Conservation (phyloP, 2,888 invertebrate genomes). For the Orthosia incerta region DNA sequence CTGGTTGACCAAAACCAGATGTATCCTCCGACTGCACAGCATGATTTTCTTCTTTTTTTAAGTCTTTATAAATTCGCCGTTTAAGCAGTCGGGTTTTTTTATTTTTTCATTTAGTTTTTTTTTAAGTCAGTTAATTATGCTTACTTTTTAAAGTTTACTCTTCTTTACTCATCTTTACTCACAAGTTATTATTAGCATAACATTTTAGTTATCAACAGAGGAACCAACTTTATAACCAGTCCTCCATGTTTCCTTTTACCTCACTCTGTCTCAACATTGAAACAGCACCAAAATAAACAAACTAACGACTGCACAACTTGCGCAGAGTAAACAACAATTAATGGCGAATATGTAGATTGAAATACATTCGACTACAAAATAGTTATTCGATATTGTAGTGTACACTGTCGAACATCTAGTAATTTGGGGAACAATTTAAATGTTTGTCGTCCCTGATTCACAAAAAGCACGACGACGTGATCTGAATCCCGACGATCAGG, state of each 20-base stretch:
- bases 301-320: constrained; percentile 44
- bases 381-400: constrained; percentile 59
- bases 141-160: not conserved
- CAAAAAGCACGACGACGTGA: constrained; percentile 72
- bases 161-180: not conserved
- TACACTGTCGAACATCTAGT: constrained; percentile 59
- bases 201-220: not conserved
- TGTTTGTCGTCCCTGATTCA: constrained; percentile 73
- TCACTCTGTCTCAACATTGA: constrained; percentile 25
- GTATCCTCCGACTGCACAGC: too few relatives aligned
- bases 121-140: too few relatives aligned
- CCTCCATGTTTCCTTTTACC: constrained; percentile 22
- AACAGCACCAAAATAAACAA: constrained; percentile 46
- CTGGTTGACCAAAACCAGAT: too few relatives aligned
- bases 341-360: constrained; percentile 53
- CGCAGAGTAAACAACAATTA: constrained; percentile 58
- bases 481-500: constrained; percentile 62
- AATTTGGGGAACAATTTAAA: constrained; percentile 73
- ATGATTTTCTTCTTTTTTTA: too few relatives aligned
- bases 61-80: too few relatives aligned
- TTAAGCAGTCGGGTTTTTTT: too few relatives aligned
- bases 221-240: constrained; percentile 4
- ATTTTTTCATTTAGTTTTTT: too few relatives aligned
- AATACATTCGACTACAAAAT: constrained; percentile 59
- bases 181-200: not conserved